Conservation (phyloP, 2,113 vertebrate species). For the Prunella himalayana region DNA sequence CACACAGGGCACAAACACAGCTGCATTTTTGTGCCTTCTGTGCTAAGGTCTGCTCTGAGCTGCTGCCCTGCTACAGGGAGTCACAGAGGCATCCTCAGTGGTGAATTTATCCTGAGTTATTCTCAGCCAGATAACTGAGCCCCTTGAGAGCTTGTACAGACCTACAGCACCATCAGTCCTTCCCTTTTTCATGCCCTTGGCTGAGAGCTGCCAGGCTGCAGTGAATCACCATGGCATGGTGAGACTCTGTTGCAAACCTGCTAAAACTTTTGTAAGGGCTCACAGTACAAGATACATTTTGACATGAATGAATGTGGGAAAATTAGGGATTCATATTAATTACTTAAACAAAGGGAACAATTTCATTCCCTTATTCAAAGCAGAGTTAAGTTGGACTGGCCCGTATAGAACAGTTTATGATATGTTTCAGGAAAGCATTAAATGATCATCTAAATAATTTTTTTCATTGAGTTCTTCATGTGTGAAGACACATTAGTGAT, state of each 20-base stretch:
- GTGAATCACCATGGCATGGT: fast-evolving
- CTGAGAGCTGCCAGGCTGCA: neutral
- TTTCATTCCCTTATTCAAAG: neutral
- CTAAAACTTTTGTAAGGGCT: neutral
- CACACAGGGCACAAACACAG: fast-evolving
- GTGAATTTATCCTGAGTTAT: neutral
- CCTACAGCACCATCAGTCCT: neutral
- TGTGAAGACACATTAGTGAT: neutral
- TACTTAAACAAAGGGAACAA: neutral
- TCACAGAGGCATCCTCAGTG: neutral
- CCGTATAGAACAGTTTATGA: fast-evolving
- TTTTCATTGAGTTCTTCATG: neutral
- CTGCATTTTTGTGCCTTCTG: neutral
- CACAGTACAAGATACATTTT: neutral
- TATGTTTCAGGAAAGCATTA: neutral
- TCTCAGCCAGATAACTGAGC: neutral
- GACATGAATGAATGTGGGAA: neutral
- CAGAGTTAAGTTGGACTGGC: neutral
- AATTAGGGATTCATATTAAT: neutral
- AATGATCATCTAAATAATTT: neutral
- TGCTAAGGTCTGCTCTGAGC: neutral
- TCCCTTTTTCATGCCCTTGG: fast-evolving
- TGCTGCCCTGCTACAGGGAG: neutral
- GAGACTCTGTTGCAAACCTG: neutral
- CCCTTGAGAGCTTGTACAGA: neutral